Conservation (phyloP, 2,888 invertebrate species). For the Myathropa florea region DNA sequence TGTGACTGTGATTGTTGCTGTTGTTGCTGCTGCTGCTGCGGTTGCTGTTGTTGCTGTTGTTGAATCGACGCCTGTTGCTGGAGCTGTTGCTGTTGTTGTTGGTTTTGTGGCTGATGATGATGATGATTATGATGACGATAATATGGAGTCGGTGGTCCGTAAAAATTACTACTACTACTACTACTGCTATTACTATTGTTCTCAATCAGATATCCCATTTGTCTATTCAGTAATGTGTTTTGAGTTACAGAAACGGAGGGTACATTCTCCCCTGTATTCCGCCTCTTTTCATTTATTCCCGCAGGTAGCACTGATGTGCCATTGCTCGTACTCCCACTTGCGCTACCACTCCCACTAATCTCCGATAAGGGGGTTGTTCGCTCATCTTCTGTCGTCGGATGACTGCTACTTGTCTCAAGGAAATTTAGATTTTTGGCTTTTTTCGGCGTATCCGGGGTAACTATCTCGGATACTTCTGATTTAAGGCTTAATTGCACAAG, state of each 20-base stretch:
- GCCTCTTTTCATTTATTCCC: slow-evolving; percentile 18
- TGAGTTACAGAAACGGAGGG: neutral
- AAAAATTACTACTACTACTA: slow-evolving; percentile 51
- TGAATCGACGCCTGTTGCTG: neutral
- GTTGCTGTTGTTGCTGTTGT: slow-evolving; percentile 62
- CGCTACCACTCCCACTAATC: slow-evolving; percentile 12
- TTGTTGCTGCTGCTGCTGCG: slow-evolving; percentile 62
- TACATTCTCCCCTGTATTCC: slow-evolving; percentile 18
- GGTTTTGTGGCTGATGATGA: slow-evolving; percentile 58
- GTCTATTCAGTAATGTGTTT: slow-evolving; percentile 39
- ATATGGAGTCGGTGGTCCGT: slow-evolving; percentile 62
- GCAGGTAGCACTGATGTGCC: neutral
- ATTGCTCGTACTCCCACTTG: slow-evolving; percentile 2
- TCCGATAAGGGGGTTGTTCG: slow-evolving; percentile 36
- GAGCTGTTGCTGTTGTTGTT: slow-evolving; percentile 66
- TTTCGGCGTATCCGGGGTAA: slow-evolving; percentile 44
- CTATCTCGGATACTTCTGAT: slow-evolving; percentile 46
- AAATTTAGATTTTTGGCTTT: slow-evolving; percentile 29
- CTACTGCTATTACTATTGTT: slow-evolving; percentile 54
- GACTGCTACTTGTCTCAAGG: slow-evolving; percentile 21
- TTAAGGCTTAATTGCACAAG: slow-evolving; percentile 81
- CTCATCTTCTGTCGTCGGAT: slow-evolving; percentile 29
- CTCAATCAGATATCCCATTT: slow-evolving; percentile 49
- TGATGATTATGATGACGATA: slow-evolving; percentile 60
- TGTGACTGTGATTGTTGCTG: slow-evolving; percentile 58